Percentiles rank a stretch among this genome's conserved stretches.
Evolutionary conservation across 1,140 invertebrate genomes (phyloP).

Genomic region (Sinella curviseta): DNA sequence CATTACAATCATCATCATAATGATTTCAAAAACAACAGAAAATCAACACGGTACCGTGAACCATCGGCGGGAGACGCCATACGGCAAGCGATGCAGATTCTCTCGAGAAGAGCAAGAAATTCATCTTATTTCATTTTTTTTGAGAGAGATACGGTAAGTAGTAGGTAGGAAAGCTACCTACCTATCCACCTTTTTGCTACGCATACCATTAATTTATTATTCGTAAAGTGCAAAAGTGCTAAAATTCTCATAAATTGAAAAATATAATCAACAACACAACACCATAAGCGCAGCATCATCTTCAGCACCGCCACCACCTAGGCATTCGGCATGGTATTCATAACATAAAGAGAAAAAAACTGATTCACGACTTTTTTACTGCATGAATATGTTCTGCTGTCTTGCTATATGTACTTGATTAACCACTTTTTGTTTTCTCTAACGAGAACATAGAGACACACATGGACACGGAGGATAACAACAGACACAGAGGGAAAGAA

Average conservation of each 20-base stretch:
- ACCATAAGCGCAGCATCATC: too few relatives aligned
- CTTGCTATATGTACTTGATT: too few relatives aligned
- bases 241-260: constrained; percentile 23
- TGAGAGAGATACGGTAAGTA: too few relatives aligned
- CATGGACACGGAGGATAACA: not conserved
- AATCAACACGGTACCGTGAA: not conserved
- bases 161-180: not conserved
- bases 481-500: not conserved
- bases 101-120: too few relatives aligned
- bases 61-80: too few relatives aligned
- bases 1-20: not conserved
- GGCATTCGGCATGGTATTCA: too few relatives aligned
- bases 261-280: constrained; percentile 11
- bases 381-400: too few relatives aligned
- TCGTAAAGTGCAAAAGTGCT: constrained; percentile 16
- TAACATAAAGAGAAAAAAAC: too few relatives aligned
- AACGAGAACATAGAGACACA: not conserved
- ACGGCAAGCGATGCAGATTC: constrained; percentile 4
- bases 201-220: constrained; percentile 10
- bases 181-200: not conserved
- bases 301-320: too few relatives aligned
- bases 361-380: too few relatives aligned
- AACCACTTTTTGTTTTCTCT: constrained; percentile 1
- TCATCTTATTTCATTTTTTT: too few relatives aligned
- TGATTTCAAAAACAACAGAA: not conserved